phyloP scores from a whole-genome alignment of 2,113 vertebrate species.

The Mobula hypostoma region DNA sequence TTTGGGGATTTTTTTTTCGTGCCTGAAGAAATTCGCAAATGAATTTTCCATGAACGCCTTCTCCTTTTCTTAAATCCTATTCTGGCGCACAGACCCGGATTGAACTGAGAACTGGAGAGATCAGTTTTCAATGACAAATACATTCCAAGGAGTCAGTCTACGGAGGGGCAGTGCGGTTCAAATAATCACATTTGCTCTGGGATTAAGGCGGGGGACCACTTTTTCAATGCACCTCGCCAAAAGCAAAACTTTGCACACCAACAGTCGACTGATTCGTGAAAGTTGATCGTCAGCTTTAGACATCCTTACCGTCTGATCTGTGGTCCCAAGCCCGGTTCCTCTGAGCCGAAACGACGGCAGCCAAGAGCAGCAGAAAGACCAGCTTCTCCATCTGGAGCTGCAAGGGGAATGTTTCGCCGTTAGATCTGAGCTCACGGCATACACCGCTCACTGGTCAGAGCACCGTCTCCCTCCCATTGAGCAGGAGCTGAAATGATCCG shows the following conservation, averaged over 20 bases:
- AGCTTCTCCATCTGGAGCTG: slow-evolving; percentile 30
- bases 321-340: slow-evolving; percentile 49
- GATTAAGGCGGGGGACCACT: background rate
- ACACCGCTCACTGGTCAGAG: background rate
- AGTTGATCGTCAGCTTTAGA: background rate
- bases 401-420: background rate
- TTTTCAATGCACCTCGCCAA: background rate
- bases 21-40: background rate
- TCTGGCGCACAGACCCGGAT: background rate
- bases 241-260: no score
- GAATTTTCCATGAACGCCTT: background rate
- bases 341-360: slow-evolving; percentile 46
- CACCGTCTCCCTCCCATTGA: background rate
- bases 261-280: background rate
- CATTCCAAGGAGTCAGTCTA: background rate
- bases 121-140: background rate
- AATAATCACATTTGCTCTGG: background rate
- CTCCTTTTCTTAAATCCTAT: background rate
- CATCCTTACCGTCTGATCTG: slow-evolving; percentile 50
- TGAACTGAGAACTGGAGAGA: background rate
- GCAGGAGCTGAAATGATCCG: background rate
- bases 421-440: background rate
- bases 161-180: background rate
- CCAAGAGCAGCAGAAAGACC: slow-evolving; percentile 45
- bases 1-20: no score